These are phyloP conservation scores for Lycophotia porphyrea DNA, from an alignment of 2,888 invertebrate genomes.

Conservation along the genomic window DNA sequence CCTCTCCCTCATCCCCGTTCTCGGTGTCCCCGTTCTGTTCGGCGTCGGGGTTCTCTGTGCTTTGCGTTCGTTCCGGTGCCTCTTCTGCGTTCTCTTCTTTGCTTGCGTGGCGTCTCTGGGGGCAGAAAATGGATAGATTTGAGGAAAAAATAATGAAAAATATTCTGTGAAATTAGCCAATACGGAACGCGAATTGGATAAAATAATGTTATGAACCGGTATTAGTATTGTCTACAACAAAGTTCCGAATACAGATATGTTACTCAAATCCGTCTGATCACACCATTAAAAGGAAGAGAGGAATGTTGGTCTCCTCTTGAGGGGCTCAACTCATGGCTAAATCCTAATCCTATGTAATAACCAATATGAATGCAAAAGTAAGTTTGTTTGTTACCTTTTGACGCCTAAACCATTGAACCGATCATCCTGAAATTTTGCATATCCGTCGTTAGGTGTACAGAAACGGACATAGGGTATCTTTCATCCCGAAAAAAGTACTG, in stretches of 20 bases:
- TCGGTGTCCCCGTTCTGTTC: conserved; percentile 68
- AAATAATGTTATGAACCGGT: background rate
- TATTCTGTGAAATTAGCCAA: background rate
- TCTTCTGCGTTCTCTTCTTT: conserved; percentile 80
- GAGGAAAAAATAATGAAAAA: background rate
- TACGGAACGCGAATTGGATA: background rate
- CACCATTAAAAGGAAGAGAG: too few relatives aligned
- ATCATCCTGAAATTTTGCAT: too few relatives aligned
- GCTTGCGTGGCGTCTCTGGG: conserved; percentile 81
- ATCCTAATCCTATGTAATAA: too few relatives aligned
- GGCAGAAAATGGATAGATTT: background rate
- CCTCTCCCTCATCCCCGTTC: conserved; percentile 74
- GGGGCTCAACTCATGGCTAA: background rate
- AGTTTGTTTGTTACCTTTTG: too few relatives aligned
- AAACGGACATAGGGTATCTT: too few relatives aligned
- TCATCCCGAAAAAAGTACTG: too few relatives aligned
- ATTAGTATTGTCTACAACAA: background rate
- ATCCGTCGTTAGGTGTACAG: too few relatives aligned
- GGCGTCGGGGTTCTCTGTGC: conserved; percentile 69
- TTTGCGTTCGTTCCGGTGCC: conserved; percentile 69
- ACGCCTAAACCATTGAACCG: too few relatives aligned
- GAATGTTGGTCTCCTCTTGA: background rate
- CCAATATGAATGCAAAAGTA: too few relatives aligned
- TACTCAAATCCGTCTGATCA: background rate
- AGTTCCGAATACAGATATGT: background rate